Conservation (phyloP, 2,113 vertebrate genomes). For the Eonycteris spelaea region DNA sequence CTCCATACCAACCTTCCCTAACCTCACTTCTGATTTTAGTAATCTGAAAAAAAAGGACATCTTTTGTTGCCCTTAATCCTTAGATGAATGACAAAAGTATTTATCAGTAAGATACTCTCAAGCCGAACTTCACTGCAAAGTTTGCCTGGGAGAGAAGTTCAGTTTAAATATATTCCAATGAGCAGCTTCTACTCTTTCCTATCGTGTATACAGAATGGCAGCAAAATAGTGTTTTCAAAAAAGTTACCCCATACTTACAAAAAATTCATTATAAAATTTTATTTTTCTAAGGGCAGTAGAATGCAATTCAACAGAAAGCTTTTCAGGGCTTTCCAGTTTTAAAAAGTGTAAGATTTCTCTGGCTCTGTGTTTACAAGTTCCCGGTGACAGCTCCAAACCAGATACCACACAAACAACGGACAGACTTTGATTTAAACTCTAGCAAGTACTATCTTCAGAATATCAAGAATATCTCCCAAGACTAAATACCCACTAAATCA, state of each 20-base stretch:
- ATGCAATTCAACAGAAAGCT: conserved; percentile 1
- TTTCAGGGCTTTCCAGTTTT: not conserved
- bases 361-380: not conserved
- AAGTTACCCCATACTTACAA: not conserved
- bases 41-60: not conserved
- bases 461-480: not conserved
- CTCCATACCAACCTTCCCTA: not conserved
- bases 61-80: not conserved
- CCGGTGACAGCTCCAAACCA: not conserved
- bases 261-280: not conserved
- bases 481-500: not conserved
- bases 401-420: not conserved
- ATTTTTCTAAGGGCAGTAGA: conserved; percentile 26
- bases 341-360: conserved; percentile 13
- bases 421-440: conserved; percentile 16
- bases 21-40: not conserved
- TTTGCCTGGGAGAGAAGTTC: not conserved
- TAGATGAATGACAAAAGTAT: not conserved
- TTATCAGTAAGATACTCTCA: not conserved
- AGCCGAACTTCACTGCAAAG: not conserved
- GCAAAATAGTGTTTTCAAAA: conserved; percentile 19
- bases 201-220: not conserved
- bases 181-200: not conserved
- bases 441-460: not conserved
- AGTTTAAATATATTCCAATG: not conserved